Evolutionary conservation across 2,888 invertebrate genomes (phyloP).

Genomic region (Cheilosia scutellata): DNA sequence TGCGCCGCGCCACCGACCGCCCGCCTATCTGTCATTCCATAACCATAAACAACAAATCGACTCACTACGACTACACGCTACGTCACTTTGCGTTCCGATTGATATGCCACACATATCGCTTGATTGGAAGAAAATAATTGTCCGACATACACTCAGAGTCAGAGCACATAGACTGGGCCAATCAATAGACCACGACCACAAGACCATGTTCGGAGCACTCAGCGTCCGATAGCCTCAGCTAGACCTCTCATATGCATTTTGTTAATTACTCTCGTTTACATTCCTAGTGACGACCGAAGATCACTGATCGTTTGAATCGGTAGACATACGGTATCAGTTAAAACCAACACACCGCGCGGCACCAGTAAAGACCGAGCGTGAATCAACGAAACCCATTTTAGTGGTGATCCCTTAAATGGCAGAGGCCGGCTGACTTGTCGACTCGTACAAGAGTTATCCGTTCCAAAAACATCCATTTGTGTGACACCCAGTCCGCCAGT

Average conservation of each 20-base stretch:
- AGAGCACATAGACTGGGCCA: slow-evolving; percentile 13
- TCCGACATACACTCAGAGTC: slow-evolving; percentile 52
- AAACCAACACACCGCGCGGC: slow-evolving; percentile 8
- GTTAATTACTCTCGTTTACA: slow-evolving; percentile 68
- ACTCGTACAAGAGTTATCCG: slow-evolving; percentile 65
- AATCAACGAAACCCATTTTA: slow-evolving; percentile 33
- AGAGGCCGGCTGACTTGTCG: slow-evolving; percentile 17
- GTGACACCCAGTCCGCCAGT: slow-evolving; percentile 43
- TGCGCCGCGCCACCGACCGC: slow-evolving; percentile 17
- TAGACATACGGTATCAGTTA: slow-evolving; percentile 11
- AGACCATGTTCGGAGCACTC: slow-evolving; percentile 65
- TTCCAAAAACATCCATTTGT: slow-evolving; percentile 46
- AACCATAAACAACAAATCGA: slow-evolving; percentile 66
- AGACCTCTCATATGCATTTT: slow-evolving; percentile 35
- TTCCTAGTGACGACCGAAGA: slow-evolving; percentile 28
- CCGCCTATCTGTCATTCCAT: slow-evolving; percentile 48
- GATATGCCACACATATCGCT: slow-evolving; percentile 71
- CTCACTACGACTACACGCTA: slow-evolving; percentile 56
- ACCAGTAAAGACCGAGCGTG: slow-evolving; percentile 43
- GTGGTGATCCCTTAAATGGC: slow-evolving; percentile 64
- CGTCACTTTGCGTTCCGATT: slow-evolving; percentile 66
- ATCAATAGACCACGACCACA: slow-evolving; percentile 52
- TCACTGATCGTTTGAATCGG: slow-evolving; percentile 17
- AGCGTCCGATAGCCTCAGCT: slow-evolving; percentile 36
- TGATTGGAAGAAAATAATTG: slow-evolving; percentile 67